phyloP scores from a whole-genome alignment of 2,888 invertebrate genomes.

The Ichneumoninae sp. region DNA sequence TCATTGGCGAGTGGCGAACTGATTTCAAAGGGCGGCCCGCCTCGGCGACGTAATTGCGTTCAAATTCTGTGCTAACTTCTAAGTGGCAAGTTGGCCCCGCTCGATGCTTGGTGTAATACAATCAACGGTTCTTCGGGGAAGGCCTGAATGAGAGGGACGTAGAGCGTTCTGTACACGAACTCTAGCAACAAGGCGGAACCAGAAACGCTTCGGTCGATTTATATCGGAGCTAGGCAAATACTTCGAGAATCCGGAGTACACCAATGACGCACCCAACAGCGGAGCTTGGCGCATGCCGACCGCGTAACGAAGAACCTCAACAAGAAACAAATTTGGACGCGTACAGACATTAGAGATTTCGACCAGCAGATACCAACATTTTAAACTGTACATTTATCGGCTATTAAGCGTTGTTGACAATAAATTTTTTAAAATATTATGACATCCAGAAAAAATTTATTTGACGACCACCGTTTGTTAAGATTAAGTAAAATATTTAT shows the following conservation, averaged over 20 bases:
- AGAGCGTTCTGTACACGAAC: slow-evolving; percentile 8
- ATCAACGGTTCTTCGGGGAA: slow-evolving; percentile 64
- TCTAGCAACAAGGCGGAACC: background rate
- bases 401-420: too few species aligned
- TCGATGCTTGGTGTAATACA: slow-evolving; percentile 70
- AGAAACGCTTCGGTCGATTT: background rate
- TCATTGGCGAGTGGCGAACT: slow-evolving; percentile 48
- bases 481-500: too few species aligned
- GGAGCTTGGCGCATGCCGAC: too few species aligned
- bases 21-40: slow-evolving; percentile 73
- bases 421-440: too few species aligned
- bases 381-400: too few species aligned
- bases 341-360: too few species aligned
- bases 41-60: slow-evolving; percentile 75
- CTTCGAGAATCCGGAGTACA: background rate
- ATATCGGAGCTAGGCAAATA: background rate
- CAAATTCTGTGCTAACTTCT: slow-evolving; percentile 75
- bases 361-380: too few species aligned
- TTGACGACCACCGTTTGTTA: too few species aligned
- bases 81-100: slow-evolving; percentile 75
- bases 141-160: background rate
- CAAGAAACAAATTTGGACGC: too few species aligned
- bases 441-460: too few species aligned
- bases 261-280: too few species aligned
- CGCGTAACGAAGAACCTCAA: too few species aligned